These are phyloP conservation scores for Macropis europaea DNA, from an alignment of 2,888 invertebrate genomes.

Conservation along the genomic window DNA sequence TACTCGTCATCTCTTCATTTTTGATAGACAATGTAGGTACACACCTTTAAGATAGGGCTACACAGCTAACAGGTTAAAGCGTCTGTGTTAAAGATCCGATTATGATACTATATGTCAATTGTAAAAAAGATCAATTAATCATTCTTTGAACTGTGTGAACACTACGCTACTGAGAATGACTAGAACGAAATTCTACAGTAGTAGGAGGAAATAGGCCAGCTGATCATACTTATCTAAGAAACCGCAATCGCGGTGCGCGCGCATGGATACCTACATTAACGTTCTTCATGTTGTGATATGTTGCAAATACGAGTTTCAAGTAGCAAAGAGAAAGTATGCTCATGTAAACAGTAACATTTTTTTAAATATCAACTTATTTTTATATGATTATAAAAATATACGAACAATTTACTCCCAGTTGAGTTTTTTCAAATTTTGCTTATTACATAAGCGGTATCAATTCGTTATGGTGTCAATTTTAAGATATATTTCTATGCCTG, in stretches of 20 bases:
- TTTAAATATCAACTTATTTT: not conserved
- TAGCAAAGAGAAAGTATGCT: not conserved
- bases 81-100: not conserved
- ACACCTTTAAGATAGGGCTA: too few relatives aligned
- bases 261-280: constrained; percentile 9
- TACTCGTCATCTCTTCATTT: too few relatives aligned
- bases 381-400: not conserved
- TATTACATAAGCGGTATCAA: too few relatives aligned
- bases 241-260: not conserved
- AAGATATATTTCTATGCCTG: too few relatives aligned
- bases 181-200: constrained; percentile 6
- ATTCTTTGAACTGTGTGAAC: not conserved
- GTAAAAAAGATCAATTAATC: not conserved
- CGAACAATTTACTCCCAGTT: too few relatives aligned
- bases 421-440: too few relatives aligned
- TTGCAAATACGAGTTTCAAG: not conserved
- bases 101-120: not conserved
- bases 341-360: not conserved
- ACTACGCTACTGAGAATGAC: not conserved
- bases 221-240: constrained; percentile 26
- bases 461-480: too few relatives aligned
- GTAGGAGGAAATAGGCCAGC: constrained; percentile 21
- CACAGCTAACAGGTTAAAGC: too few relatives aligned
- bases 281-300: not conserved
- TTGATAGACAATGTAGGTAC: too few relatives aligned